Evolutionary conservation across 92 coral and sea anemone genomes (phyloP).

Genomic region (Porites rus): DNA sequence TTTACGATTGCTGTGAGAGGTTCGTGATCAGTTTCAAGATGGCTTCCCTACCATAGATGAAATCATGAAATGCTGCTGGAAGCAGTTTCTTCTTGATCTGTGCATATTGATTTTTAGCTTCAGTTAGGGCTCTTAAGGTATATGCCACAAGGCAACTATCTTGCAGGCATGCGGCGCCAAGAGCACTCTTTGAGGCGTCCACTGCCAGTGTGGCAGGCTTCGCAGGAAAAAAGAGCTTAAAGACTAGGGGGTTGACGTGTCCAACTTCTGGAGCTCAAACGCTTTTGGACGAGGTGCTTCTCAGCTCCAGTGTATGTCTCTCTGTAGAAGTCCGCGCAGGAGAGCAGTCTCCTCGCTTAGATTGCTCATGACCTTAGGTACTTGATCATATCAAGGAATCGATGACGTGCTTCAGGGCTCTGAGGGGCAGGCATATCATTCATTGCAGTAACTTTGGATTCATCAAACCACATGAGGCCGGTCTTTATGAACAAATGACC

Average conservation of each 20-base stretch:
- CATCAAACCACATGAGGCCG: slow-evolving; percentile 24
- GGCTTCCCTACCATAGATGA: slow-evolving; percentile 41
- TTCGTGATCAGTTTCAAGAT: slow-evolving; percentile 60
- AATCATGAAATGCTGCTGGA: slow-evolving; percentile 28
- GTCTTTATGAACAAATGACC: slow-evolving; percentile 44
- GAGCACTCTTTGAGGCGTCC: slow-evolving; percentile 51
- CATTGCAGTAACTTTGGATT: slow-evolving; percentile 35
- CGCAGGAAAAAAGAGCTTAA: slow-evolving; percentile 33
- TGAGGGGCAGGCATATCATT: slow-evolving; percentile 47
- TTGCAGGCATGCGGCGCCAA: slow-evolving; percentile 46
- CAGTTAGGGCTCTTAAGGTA: slow-evolving; percentile 43
- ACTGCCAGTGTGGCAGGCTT: slow-evolving; percentile 39
- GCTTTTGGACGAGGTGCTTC: slow-evolving; percentile 39
- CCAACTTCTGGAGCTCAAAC: slow-evolving; percentile 26
- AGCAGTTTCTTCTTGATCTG: slow-evolving; percentile 54
- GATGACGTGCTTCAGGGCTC: slow-evolving; percentile 34
- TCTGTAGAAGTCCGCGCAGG: slow-evolving; percentile 18
- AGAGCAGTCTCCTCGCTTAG: slow-evolving; percentile 19
- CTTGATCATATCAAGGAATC: slow-evolving; percentile 49
- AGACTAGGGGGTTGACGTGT: slow-evolving; percentile 38
- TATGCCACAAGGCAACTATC: slow-evolving; percentile 34
- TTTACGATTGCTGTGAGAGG: slow-evolving; percentile 51
- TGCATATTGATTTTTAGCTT: slow-evolving; percentile 40
- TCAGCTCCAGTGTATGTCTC: slow-evolving; percentile 17
- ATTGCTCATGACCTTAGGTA: slow-evolving; percentile 36